Evolutionary conservation across 92 coral and sea anemone species (phyloP).

Genomic region (Palythoa caribaeorum): DNA sequence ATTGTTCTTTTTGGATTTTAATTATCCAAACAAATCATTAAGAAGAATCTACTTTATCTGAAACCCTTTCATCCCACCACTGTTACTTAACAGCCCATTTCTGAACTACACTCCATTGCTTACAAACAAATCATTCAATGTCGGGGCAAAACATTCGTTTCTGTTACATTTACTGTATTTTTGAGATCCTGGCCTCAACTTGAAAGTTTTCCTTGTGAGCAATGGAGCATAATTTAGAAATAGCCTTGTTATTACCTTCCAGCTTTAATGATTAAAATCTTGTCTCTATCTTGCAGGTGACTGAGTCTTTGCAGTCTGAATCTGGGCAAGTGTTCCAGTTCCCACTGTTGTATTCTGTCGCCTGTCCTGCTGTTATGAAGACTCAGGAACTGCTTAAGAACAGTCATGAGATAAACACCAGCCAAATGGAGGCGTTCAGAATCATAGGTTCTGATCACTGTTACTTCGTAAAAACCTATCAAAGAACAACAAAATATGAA

Average conservation of each 20-base stretch:
- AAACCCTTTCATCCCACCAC: too few species aligned
- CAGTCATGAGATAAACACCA: conserved; percentile 93
- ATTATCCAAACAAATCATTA: too few species aligned
- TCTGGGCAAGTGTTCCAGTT: conserved; percentile 89
- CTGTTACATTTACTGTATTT: too few species aligned
- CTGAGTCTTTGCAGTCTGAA: conserved; percentile 87
- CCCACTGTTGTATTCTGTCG: conserved; percentile 82
- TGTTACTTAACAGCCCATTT: too few species aligned
- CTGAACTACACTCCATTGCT: too few species aligned
- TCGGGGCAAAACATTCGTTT: background rate
- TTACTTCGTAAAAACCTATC: conserved; percentile 89
- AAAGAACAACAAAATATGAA: background rate
- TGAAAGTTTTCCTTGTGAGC: too few species aligned
- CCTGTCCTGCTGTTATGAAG: conserved; percentile 90
- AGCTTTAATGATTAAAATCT: conserved; percentile 86
- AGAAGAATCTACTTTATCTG: too few species aligned
- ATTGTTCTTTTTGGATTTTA: too few species aligned
- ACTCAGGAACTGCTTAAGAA: conserved; percentile 86
- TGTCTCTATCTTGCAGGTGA: conserved; percentile 91
- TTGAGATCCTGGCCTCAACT: too few species aligned
- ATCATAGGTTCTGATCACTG: conserved; percentile 86
- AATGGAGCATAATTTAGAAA: background rate
- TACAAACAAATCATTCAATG: too few species aligned
- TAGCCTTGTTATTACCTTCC: conserved; percentile 66
- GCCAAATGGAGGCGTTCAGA: conserved; percentile 83